Evolutionary conservation across 2,797 vertebrate species (phyloP), one percentile per base, ranked within the genome.

Genomic region (Enteromius argenteus): DNA sequence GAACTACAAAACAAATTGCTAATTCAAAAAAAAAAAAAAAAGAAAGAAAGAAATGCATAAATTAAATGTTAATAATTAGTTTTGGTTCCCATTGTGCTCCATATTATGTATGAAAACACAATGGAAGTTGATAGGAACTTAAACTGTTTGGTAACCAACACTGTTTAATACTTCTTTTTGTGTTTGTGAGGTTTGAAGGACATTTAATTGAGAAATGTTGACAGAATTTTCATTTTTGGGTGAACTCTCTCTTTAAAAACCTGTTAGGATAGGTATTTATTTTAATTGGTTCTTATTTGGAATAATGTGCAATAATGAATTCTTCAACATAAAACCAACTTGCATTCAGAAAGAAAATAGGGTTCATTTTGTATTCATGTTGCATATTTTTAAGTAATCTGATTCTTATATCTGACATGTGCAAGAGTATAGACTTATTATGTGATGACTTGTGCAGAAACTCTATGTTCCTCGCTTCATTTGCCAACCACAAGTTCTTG

Each of bases 401-500:
- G 15, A 53, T 56, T 56, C 46, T 53, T 11, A 39, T n/a, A 35
- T 66, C 42, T 19, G 46, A 39, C 44, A 68, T 27, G 46, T 80
- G 19, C 23, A 56, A 58, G 35, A 39, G 10, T 32, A 17, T 44
- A 35, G 23, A 60, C 27, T n/a, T 60, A 72, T 81, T 44, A 72
- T 60, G 53, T 62, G 68, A 62, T 73, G 80, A 71, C 68, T 81
- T 58, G 68, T 44, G 72, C 44, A 66, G 30, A 66, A 77, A 39
- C 5, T 78, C 64, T 72, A 30, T 75, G 39, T 58, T 67, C 21
- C 39, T 64, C 19, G 5, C 44, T 75, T 32, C 32, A 66, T 27
- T 46, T 84, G 80, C 78, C 86, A 87, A 75, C 77, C 81, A 77
- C 75, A 58, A 76, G 72, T 35, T 85, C 80, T 81, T 85, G 80